Conservation (phyloP, 2,797 vertebrate genomes). For the Columba guinea region DNA sequence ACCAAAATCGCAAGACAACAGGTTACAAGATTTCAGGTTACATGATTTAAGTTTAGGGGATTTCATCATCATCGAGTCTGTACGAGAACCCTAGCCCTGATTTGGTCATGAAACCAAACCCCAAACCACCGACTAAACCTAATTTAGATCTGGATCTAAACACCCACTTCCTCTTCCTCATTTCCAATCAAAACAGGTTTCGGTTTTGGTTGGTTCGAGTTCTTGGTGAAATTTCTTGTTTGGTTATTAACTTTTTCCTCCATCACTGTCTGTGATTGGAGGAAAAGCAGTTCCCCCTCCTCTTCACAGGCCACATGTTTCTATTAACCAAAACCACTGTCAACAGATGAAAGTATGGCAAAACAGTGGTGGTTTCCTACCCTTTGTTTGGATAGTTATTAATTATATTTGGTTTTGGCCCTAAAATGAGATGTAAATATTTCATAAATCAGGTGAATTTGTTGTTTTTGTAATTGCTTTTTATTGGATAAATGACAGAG, state of each 20-base stretch:
- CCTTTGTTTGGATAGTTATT: conserved; percentile 47
- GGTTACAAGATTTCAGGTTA: not conserved
- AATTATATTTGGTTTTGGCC: conserved; percentile 61
- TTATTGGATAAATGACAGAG: conserved; percentile 54
- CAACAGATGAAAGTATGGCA: conserved; percentile 46
- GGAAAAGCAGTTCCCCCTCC: not conserved
- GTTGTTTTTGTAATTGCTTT: conserved; percentile 28
- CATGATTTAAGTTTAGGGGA: not conserved
- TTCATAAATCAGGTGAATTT: conserved; percentile 64
- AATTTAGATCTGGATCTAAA: conserved; percentile 51
- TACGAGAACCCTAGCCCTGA: not conserved
- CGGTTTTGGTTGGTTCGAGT: conserved; percentile 6
- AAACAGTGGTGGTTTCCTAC: conserved; percentile 43
- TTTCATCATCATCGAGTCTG: not conserved
- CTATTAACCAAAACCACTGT: conserved; percentile 50
- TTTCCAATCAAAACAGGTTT: conserved; percentile 56
- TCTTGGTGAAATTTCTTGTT: conserved; percentile 19
- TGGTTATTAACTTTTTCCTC: conserved; percentile 11
- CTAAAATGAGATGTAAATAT: conserved; percentile 60
- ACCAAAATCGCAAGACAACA: not conserved
- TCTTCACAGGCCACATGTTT: not conserved
- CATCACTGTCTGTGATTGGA: not conserved
- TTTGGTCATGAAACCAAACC: conserved; percentile 37
- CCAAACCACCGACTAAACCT: not conserved
- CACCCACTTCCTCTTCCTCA: conserved; percentile 42